Evolutionary conservation across 2,797 vertebrate species (phyloP).

Genomic region (Lepus oiostolus): DNA sequence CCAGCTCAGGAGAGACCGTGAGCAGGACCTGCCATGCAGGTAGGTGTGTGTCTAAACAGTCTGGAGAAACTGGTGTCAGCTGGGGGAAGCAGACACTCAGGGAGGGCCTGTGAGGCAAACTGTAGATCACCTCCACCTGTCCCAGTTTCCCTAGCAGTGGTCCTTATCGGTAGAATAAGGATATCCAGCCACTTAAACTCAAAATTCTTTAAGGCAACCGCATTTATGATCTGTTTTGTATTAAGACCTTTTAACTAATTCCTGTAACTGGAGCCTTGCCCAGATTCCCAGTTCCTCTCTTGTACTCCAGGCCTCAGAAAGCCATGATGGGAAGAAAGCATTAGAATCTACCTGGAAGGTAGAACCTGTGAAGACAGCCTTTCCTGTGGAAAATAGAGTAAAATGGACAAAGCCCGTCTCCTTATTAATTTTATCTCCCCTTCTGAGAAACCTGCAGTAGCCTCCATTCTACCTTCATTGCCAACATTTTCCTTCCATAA

Average conservation of each 20-base stretch:
- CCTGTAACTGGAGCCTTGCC: neutral
- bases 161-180: neutral
- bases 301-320: neutral
- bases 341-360: neutral
- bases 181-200: neutral
- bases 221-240: constrained; percentile 19
- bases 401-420: neutral
- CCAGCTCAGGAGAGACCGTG: neutral
- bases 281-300: neutral
- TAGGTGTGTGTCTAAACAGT: neutral
- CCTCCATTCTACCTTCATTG: neutral
- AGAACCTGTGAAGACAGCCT: neutral
- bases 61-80: neutral
- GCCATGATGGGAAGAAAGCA: neutral
- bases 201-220: constrained; percentile 15
- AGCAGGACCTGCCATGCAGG: fast-evolving
- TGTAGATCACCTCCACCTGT: neutral
- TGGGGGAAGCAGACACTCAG: neutral
- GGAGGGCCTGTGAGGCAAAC: neutral
- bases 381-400: neutral
- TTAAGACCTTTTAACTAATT: constrained; percentile 24
- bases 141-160: neutral
- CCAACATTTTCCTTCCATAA: neutral
- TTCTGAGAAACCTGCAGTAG: constrained; percentile 15
- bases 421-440: neutral